Percentiles rank a stretch among this genome's conserved stretches.
These are phyloP conservation scores for Noctua fimbriata DNA, from an alignment of 2,888 invertebrate genomes.

Conservation along the genomic window DNA sequence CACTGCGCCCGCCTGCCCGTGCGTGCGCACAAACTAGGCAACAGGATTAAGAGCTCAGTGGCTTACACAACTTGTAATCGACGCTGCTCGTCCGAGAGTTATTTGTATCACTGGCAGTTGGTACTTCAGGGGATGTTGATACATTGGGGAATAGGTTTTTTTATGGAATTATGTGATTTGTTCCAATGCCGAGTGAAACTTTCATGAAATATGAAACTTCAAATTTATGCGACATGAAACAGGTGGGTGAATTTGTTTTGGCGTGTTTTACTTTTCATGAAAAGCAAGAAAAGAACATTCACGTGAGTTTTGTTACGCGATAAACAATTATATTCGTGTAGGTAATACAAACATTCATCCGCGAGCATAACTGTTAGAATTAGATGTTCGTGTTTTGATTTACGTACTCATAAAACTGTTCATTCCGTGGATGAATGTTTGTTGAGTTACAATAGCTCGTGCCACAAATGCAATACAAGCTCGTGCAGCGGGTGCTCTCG, in stretches of 20 bases:
- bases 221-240: neutral
- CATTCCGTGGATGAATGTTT: neutral
- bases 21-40: slow-evolving; percentile 60
- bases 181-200: neutral
- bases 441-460: neutral
- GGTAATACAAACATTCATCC: neutral
- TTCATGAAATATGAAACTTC: neutral
- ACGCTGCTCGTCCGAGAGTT: slow-evolving; percentile 38
- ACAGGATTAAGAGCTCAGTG: slow-evolving; percentile 58
- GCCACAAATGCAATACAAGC: neutral
- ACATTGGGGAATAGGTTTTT: neutral
- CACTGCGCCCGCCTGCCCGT: slow-evolving; percentile 11
- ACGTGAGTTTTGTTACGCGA: neutral
- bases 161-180: neutral
- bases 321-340: neutral
- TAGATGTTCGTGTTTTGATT: neutral
- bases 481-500: neutral
- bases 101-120: slow-evolving; percentile 43
- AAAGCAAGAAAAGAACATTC: neutral
- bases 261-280: neutral
- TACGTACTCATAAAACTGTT: neutral
- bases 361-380: neutral
- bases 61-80: slow-evolving; percentile 63
- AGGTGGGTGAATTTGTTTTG: neutral
- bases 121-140: slow-evolving; percentile 32